Percentiles rank a stretch among this genome's conserved stretches.
Evolutionary conservation across 2,888 invertebrate species (phyloP).

Genomic region (Enchytraeus crypticus): DNA sequence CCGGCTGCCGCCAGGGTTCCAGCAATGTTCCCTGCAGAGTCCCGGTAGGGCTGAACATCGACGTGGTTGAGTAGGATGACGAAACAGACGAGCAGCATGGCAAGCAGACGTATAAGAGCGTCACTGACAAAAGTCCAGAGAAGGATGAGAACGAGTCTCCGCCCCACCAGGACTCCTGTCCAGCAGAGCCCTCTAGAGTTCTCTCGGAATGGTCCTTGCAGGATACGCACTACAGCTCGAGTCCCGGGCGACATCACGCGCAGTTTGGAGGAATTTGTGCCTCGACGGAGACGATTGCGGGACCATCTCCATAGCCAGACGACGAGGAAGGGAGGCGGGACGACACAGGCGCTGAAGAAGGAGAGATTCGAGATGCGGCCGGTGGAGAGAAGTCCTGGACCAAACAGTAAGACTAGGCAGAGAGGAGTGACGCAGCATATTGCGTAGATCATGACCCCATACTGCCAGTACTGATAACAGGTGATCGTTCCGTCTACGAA

Average conservation of each 20-base stretch:
- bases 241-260: too few relatives aligned
- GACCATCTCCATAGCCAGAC: too few relatives aligned
- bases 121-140: constrained; percentile 28
- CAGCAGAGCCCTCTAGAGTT: constrained; percentile 22
- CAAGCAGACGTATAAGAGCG: constrained; percentile 25
- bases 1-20: constrained; percentile 26
- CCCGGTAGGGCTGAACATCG: constrained; percentile 27
- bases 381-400: constrained; percentile 18
- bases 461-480: constrained; percentile 23
- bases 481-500: constrained; percentile 26
- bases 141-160: constrained; percentile 23
- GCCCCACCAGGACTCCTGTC: constrained; percentile 28
- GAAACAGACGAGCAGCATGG: constrained; percentile 27
- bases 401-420: constrained; percentile 24
- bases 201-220: constrained; percentile 26
- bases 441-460: constrained; percentile 23
- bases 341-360: constrained; percentile 25
- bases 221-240: too few relatives aligned
- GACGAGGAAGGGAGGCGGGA: constrained; percentile 21
- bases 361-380: constrained; percentile 16
- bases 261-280: too few relatives aligned
- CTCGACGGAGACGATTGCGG: too few relatives aligned
- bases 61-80: constrained; percentile 27
- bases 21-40: constrained; percentile 24
- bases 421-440: constrained; percentile 21